Evolutionary conservation across 2,888 invertebrate genomes (phyloP), one percentile per base, ranked within the genome.

Genomic region (Epiblema foenella): DNA sequence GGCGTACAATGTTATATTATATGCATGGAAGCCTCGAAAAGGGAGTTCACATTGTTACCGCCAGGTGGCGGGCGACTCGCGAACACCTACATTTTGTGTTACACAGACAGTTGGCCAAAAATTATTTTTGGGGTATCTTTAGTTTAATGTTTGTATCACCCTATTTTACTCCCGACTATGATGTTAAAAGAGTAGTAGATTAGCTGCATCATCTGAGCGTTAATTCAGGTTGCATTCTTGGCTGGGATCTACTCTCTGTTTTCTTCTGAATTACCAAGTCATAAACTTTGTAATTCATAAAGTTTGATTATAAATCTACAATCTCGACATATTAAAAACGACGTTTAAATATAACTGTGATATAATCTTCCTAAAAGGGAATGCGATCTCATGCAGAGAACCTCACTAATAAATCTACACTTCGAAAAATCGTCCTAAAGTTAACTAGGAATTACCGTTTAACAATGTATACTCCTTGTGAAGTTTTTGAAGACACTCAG

Each of bases 61-160:
- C 24, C 70, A 70, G 65, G 54, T 59, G 65, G 65, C 33, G n/a
- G 46, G 37, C 70, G 58, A n/a, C 42, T 52, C 18, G 29, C 63
- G 20, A 17, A 17, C 39, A 33, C 39, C 42, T 7, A 2, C n/a
- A 12, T 33, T n/a, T 37, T 52, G 33, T 62, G 33, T 63, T 52
- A 20, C 10, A 52, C 52, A 7, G 15, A 33, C 33, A 15, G 18
- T 18, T 20, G 10, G 3, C 42, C 20, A n/a, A 18, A 12, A 4
- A 9, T 17, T 17, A n/a, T 58, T 18, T 39, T 58, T 58, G 39
- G 18, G 11, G 18, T 7, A 18, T 18, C 3, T 29, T 29, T 5
- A 29, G 2, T 29, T 29, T 29, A 5, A 5, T 29, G 29, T 29
- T 29, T 29, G 2, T 29, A 5, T 5, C 29, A 29, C 29, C 29